Evolutionary conservation across 53 echinoderm and acorn worm species (phyloP).

Genomic region (Astropecten irregularis): DNA sequence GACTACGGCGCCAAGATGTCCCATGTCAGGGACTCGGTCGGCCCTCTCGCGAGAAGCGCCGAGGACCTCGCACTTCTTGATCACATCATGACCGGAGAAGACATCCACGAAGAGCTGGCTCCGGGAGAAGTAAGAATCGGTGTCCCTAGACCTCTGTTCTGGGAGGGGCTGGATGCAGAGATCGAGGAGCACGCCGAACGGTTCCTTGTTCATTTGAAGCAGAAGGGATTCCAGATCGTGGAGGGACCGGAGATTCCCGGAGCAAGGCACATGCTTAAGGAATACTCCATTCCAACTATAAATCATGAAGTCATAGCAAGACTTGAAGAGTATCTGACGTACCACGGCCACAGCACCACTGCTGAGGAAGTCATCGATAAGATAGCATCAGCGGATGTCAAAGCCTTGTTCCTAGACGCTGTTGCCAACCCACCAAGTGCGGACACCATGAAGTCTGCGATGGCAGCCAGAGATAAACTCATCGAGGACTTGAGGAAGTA

Average conservation of each 20-base stretch:
- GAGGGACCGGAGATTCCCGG: slow-evolving; percentile 28
- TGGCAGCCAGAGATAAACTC: slow-evolving; percentile 14
- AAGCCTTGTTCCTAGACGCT: background rate
- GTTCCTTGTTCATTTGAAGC: background rate
- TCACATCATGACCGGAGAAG: slow-evolving; percentile 26
- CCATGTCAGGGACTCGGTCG: slow-evolving; percentile 28
- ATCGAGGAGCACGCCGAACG: slow-evolving; percentile 16
- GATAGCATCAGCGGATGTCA: slow-evolving; percentile 25
- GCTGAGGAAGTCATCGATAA: slow-evolving; percentile 19
- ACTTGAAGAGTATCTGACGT: slow-evolving; percentile 5
- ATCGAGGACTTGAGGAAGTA: background rate
- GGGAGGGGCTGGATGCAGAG: slow-evolving; percentile 14
- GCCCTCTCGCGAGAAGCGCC: slow-evolving; percentile 20
- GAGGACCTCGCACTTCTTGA: slow-evolving; percentile 32
- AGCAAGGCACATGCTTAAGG: background rate
- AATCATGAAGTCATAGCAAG: slow-evolving; percentile 9
- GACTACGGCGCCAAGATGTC: slow-evolving; percentile 31
- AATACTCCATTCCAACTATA: background rate
- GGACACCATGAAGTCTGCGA: background rate
- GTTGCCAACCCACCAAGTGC: background rate
- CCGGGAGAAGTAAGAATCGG: slow-evolving; percentile 17
- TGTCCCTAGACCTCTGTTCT: slow-evolving; percentile 23
- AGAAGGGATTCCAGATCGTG: slow-evolving; percentile 8
- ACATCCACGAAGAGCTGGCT: background rate
- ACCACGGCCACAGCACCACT: slow-evolving; percentile 17